Base-by-base conservation (phyloP, 2,797 vertebrate species). In the Syncerus caffer region DNA sequence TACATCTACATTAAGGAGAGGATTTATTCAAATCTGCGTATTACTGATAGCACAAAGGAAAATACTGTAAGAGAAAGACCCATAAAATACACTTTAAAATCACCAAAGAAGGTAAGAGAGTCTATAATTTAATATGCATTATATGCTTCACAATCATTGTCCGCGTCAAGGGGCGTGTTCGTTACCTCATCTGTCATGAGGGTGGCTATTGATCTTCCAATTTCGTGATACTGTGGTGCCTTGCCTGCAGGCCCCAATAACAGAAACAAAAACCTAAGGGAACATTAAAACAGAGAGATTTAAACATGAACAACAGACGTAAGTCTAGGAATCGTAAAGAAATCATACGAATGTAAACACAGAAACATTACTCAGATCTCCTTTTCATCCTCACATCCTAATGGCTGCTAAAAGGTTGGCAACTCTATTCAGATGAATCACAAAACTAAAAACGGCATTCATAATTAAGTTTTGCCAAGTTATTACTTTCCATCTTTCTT, bases 111-210 rank as follows among this genome's bases (percentile, higher is more conserved):
- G n/a, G 64, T 29, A 62, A n/a, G 16, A 83, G 45, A 86, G 6
- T 67, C n/a, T 58, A 7, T 7, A 71, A 51, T 57, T 83, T 58
- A 88, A 86, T 27, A 60, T 8, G 51, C 7, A 25, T 80, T 23
- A n/a, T 3, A 58, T 3, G 10, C 25, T 64, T 58, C 29, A n/a
- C 11, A 60, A 62, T 34, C 47, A 42, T 3, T n/a, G 29, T 42
- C 71, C 6, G 50, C 16, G 67, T 89, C 55, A 57, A n/a, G n/a
- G 95, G 94, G 76, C 4, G 78, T 10, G 95, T 83, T 64, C 98
- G 97, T 99, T 98, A 99, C 99, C 99, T 99, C 99, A 98, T 99
- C 99, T 11, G 99, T 99, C 99, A 99, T 99, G 85, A 99, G 99
- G 1, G 99, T 99, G 85, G 99, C 99, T 99, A 99, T 99, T 6